Conservation (phyloP, 2,797 vertebrate genomes). For the Microcaecilia unicolor region DNA sequence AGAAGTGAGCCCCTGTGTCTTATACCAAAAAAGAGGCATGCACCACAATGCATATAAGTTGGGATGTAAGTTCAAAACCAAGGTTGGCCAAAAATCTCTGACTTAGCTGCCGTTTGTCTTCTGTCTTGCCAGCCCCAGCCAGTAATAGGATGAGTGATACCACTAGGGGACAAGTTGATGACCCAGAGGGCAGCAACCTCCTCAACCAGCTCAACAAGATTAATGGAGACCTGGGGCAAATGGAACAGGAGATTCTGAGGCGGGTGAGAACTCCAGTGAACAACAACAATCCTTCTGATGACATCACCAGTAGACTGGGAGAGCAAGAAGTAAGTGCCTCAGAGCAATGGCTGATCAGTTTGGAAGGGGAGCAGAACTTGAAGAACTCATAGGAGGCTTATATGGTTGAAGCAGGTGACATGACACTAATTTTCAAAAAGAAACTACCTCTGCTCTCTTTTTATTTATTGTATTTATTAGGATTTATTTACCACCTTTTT, state of each 20-base stretch:
- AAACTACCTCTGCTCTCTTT: background rate
- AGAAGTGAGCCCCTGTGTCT: too few species aligned
- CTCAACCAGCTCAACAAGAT: constrained; percentile 62
- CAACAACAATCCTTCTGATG: constrained; percentile 52
- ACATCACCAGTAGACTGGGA: constrained; percentile 69
- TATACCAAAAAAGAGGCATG: too few species aligned
- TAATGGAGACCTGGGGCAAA: constrained; percentile 55
- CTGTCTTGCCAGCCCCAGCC: background rate
- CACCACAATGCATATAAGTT: too few species aligned
- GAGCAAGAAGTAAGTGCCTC: constrained; percentile 71
- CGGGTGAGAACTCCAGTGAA: constrained; percentile 69
- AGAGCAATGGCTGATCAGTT: too few species aligned
- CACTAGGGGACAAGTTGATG: constrained; percentile 24
- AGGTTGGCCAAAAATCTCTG: too few species aligned
- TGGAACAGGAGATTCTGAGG: constrained; percentile 63
- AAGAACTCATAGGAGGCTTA: too few species aligned
- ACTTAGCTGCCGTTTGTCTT: too few species aligned
- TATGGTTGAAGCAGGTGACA: background rate
- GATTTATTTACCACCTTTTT: too few species aligned
- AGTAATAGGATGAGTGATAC: background rate
- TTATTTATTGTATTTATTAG: too few species aligned
- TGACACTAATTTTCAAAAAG: background rate
- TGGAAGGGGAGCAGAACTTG: background rate
- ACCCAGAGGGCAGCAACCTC: constrained; percentile 60
- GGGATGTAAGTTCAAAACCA: too few species aligned